Conservation (phyloP, 2,888 invertebrate species). For the Amphipyra tragopoginis region DNA sequence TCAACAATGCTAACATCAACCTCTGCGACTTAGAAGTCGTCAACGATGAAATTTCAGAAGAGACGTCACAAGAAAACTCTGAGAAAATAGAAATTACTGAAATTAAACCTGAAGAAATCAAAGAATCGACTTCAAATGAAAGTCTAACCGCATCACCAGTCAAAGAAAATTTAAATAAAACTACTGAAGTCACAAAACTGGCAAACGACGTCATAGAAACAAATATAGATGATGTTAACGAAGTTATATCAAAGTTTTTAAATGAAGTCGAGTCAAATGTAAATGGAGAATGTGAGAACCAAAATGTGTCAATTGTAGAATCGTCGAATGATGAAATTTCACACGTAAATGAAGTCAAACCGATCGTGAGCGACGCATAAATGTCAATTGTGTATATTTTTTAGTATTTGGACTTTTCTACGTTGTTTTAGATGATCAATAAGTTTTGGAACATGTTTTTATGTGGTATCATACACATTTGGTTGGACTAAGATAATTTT, state of each 20-base stretch:
- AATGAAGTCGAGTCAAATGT: constrained; percentile 45
- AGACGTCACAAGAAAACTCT: constrained; percentile 51
- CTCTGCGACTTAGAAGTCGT: constrained; percentile 74
- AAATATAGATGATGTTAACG: constrained; percentile 44
- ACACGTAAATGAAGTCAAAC: constrained; percentile 68
- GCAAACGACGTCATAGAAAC: constrained; percentile 12
- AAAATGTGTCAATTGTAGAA: constrained; percentile 52
- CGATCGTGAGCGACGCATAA: constrained; percentile 58
- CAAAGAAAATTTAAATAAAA: constrained; percentile 25
- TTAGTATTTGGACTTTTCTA: constrained; percentile 62
- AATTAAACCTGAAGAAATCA: constrained; percentile 29
- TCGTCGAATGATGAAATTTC: constrained; percentile 63
- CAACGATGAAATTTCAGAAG: constrained; percentile 63
- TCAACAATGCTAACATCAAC: constrained; percentile 78
- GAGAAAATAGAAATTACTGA: constrained; percentile 35
- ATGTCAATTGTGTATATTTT: constrained; percentile 51
- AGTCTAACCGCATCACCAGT: constrained; percentile 37
- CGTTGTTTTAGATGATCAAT: constrained; percentile 44
- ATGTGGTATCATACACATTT: constrained; percentile 50
- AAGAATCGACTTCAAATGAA: constrained; percentile 38
- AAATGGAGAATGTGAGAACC: constrained; percentile 35
- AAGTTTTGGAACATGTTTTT: constrained; percentile 45
- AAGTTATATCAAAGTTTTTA: constrained; percentile 49
- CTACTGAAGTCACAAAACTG: constrained; percentile 21
- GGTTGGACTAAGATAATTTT: constrained; percentile 14